Evolutionary conservation across 2,797 vertebrate species (phyloP).

Genomic region (Protosalanx chinensis): DNA sequence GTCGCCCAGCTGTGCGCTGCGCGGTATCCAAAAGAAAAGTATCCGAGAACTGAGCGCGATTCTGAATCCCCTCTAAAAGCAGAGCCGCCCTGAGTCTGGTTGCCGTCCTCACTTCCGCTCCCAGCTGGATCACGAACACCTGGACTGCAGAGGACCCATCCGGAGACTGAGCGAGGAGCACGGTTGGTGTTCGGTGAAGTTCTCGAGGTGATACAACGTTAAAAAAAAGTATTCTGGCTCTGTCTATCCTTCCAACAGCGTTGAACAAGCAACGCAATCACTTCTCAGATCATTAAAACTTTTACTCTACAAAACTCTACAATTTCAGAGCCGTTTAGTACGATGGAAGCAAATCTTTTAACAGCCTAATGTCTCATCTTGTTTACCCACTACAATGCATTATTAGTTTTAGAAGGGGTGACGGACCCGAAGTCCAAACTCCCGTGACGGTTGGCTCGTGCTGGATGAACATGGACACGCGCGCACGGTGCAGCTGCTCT

Average conservation of each 20-base stretch:
- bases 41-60: slow-evolving; percentile 2
- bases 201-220: slow-evolving; percentile 18
- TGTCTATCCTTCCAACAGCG: not conserved
- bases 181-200: slow-evolving; percentile 23
- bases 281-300: slow-evolving; percentile 1
- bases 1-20: slow-evolving; percentile 21
- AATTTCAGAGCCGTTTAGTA: too few species aligned
- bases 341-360: not conserved
- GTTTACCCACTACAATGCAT: too few species aligned
- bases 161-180: slow-evolving; percentile 25
- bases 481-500: not conserved
- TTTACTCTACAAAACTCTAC: not conserved
- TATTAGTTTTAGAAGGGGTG: not conserved
- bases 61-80: slow-evolving; percentile 29
- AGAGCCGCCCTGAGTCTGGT: slow-evolving; percentile 16
- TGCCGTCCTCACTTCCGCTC: slow-evolving; percentile 52
- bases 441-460: slow-evolving; percentile 1
- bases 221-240: slow-evolving; percentile 5
- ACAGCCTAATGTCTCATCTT: too few species aligned
- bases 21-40: slow-evolving; percentile 27
- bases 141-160: slow-evolving; percentile 48
- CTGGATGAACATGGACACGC: not conserved
- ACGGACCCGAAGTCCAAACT: not conserved
- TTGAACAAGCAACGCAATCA: not conserved
- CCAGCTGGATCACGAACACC: slow-evolving; percentile 24